Evolutionary conservation across 1,140 invertebrate species (phyloP), one percentile per base, ranked within the genome.

Genomic region (Drosophila repletoides): DNA sequence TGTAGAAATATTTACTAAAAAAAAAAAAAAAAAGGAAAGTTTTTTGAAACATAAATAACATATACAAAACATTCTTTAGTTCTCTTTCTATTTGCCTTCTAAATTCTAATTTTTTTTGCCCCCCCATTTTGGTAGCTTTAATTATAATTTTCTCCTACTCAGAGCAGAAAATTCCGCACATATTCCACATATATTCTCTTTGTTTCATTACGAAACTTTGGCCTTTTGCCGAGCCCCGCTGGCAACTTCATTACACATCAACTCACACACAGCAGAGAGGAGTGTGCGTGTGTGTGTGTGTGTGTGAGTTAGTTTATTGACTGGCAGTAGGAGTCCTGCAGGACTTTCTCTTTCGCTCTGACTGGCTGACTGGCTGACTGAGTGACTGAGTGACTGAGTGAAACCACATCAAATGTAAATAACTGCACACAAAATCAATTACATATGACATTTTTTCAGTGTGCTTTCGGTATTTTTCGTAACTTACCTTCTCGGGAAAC

Each of bases 401-500:
- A 64, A 67, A 61, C 56, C 64, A 67, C 56, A 67, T 67, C 45
- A 67, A 67, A 67, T 67, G 64, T 67, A 67, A 58, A 67, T 60
- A 72, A 41, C 64, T 53, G 56, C 56, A 56, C 48, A 72, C 68
- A 67, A 79, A 79, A 81, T 83, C 77, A 81, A 81, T 81, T 81
- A 83, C 77, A 68, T 58, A 84, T 77, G 79, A 77, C 73, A 73
- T 38, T 55, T 72, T 59, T 59, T 61, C 15, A 5, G 10, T n/a
- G 29, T 15, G 24, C 15, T 5, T 24, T 36, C n/a, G 0, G 31
- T 26, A 15, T 38, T 24, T 31, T 46, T 58, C 45, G 51, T 21
- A 34, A 89, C 87, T 93, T 92, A 96, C 95, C 93, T 97, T 96
- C 91, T 97, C 96, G 0, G 96, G 96, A 91, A 97, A 97, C 95